Evolutionary conservation across 2,113 vertebrate species (phyloP), one percentile per base, ranked within the genome.

Genomic region (Salvelinus namaycush): DNA sequence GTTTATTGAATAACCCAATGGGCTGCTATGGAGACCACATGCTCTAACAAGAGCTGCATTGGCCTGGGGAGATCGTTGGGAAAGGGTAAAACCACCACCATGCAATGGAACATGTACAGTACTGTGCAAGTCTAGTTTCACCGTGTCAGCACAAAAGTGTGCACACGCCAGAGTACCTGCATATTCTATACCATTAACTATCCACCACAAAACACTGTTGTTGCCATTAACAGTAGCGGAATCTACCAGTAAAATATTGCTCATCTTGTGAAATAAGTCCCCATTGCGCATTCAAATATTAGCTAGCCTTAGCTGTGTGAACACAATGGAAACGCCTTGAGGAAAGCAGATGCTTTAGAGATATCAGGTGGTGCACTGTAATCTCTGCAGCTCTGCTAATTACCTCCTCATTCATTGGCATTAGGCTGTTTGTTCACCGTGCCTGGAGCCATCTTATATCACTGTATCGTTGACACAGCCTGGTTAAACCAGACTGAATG

Each of bases 11-110:
- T 90, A 85, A 89, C 78, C 73, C 73, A 68, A 49, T 20, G 79
- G 79, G 88, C 82, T 84, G 83, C 85, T 84, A 90, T 93, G 91
- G 87, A 74, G 84, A 94, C 87, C 69, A 78, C 92, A 84, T 84
- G 92, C 84, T 86, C 81, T 70, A 77, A 81, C 91, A 90, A 83
- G 68, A 26, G 22, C 64, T 11, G 31, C 54, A 70, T 81, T 86
- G 76, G 31, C 80, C 72, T 57, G 48, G 77, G 72, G 82, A 68
- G 70, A 73, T 69, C 65, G 14, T 67, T 69, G 70, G 76, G 85
- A 87, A 77, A 78, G 1, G 9, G 69, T 68, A 72, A 77, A 85
- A 78, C 31, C 29, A 9, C 29, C 27, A 76, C 44, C 57, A 59
- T 54, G 78, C 39, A 44, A 44, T 44, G 2, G 39, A 9, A 3